Conservation (phyloP, 2,797 vertebrate genomes). For the Notoglanidium macrostoma region DNA sequence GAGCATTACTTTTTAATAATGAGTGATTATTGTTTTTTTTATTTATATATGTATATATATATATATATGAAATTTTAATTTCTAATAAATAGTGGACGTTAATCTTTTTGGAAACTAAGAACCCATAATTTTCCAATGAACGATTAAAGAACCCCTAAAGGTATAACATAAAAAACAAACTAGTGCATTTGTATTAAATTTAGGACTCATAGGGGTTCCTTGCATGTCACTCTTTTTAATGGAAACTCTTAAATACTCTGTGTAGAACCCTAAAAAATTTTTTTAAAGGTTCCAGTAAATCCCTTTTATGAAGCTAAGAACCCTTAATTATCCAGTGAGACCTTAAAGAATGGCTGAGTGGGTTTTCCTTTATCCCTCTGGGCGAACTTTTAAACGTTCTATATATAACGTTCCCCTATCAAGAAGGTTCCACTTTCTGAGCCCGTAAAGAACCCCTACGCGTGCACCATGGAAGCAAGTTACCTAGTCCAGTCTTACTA, state of each 20-base stretch:
- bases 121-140: background rate
- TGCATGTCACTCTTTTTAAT: background rate
- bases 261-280: background rate
- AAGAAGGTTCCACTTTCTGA: too few relatives aligned
- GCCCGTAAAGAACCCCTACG: too few relatives aligned
- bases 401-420: too few relatives aligned
- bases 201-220: background rate
- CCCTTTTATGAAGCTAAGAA: background rate
- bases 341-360: too few relatives aligned
- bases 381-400: too few relatives aligned
- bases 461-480: too few relatives aligned
- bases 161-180: background rate
- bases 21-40: background rate
- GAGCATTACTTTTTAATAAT: background rate
- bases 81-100: too few relatives aligned
- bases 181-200: background rate
- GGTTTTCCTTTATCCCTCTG: too few relatives aligned
- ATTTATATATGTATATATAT: too few relatives aligned
- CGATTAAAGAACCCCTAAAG: background rate
- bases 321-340: too few relatives aligned
- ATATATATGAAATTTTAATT: background rate
- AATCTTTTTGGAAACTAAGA: background rate
- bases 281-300: background rate
- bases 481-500: too few relatives aligned
- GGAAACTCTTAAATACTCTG: background rate